A percentile compares a stretch with the other conserved stretches of the same genome.
phyloP scores from a whole-genome alignment of 1,140 invertebrate genomes.

The Rhagoletis zephyria region DNA sequence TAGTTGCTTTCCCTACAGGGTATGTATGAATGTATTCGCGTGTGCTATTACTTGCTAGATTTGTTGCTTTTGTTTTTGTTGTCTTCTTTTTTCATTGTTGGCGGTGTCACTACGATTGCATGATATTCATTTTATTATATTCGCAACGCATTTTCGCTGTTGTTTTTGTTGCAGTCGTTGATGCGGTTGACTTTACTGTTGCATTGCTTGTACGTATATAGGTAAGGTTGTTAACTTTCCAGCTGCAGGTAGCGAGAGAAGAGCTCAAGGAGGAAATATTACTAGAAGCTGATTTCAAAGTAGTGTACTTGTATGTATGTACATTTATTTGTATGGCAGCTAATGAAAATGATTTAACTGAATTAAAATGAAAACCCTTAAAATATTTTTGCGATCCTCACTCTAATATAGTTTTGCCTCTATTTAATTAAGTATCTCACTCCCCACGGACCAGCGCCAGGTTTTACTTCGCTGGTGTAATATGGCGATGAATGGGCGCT shows the following conservation, averaged over 20 bases:
- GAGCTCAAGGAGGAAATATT: neutral
- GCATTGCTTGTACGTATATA: neutral
- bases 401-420: neutral
- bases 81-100: conserved; percentile 52
- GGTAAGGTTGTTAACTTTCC: conserved; percentile 2
- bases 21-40: too few species aligned
- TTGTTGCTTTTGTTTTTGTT: conserved; percentile 34
- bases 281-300: neutral
- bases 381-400: neutral
- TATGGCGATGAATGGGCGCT: too few species aligned
- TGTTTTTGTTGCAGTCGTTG: conserved; percentile 21
- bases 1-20: too few species aligned
- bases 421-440: too few species aligned
- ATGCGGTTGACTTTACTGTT: conserved; percentile 26
- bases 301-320: neutral
- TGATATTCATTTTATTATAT: conserved; percentile 27
- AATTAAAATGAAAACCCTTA: conserved; percentile 14
- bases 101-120: conserved; percentile 20
- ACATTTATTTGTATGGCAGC: neutral
- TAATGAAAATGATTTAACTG: conserved; percentile 2
- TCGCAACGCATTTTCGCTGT: neutral
- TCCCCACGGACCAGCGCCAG: too few species aligned
- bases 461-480: too few species aligned
- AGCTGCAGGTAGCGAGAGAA: neutral
- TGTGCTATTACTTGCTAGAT: neutral